Evolutionary conservation across 2,113 vertebrate species (phyloP), one percentile per base, ranked within the genome.

Genomic region (Brachionichthys hirsutus): DNA sequence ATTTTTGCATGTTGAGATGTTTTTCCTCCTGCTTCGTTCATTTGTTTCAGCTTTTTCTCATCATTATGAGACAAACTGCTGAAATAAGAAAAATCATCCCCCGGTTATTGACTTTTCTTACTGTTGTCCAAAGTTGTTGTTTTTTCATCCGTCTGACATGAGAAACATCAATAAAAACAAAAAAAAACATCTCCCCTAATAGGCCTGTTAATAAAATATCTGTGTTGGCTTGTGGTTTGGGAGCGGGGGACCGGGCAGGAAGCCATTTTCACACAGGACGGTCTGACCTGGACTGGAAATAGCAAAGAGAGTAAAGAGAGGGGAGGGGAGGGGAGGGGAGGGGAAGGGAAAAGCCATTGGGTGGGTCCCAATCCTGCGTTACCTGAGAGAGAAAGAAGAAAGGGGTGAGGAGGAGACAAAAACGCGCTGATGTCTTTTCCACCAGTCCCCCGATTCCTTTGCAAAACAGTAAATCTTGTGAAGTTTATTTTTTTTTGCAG

Each of bases 401-500:
- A 51, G 17, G 46, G 17, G 43, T 19, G 45, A 15, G 30, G 18
- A 36, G 30, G 54, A 20, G 41, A n/a, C n/a, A n/a, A n/a, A 48
- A 88, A 18, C 48, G 78, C 77, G 62, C 89, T 94, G 94, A 95
- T 95, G 92, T 80, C 90, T 96, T 98, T 95, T 94, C 94, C 94
- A 96, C 92, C 93, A 89, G 86, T 91, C 91, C 85, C 64, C 54
- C n/a, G 80, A 89, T 89, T 92, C 91, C 93, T 92, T 92, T 90
- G 91, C 89, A 92, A 91, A 71, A 68, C 91, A 89, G 86, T 95
- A 95, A 97, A 97, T 97, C 95, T 94, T 88, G 80, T 72, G 73
- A 91, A 93, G 94, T 94, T 94, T 97, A 94, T 97, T 97, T 97
- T 96, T n/a, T 91, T 90, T 95, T 94, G 88, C 92, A 94, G 93